A percentile compares a stretch with the other conserved stretches of the same genome.
Evolutionary conservation across 2,797 vertebrate species (phyloP).

Genomic region (Clarias fuscus): DNA sequence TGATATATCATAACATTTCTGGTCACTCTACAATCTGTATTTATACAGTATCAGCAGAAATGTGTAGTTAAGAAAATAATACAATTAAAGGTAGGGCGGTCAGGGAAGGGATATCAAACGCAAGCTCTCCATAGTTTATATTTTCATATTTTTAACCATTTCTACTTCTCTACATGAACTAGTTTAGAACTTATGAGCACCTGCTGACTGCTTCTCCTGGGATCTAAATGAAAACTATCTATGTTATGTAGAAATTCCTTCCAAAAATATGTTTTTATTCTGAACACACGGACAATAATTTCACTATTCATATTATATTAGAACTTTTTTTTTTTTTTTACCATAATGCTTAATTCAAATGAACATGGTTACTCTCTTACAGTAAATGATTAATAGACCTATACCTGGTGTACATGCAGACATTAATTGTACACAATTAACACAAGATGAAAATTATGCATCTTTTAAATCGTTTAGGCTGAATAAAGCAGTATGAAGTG

Average conservation of each 20-base stretch:
- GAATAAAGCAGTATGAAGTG: neutral
- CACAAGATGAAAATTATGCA: neutral
- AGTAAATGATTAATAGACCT: neutral
- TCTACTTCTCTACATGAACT: neutral
- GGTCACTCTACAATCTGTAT: neutral
- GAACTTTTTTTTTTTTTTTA: neutral
- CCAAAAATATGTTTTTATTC: neutral
- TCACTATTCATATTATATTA: neutral
- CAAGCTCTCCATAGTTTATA: neutral
- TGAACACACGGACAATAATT: too few relatives aligned
- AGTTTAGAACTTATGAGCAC: neutral
- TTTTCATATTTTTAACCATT: neutral
- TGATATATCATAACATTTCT: neutral
- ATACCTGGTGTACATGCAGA: neutral
- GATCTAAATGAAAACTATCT: neutral
- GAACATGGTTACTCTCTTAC: neutral
- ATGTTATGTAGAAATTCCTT: neutral
- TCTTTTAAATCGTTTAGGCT: neutral
- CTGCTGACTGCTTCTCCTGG: neutral
- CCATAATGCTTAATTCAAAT: neutral
- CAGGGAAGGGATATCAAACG: neutral
- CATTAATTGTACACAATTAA: slow-evolving; percentile 10
- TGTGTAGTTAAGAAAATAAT: neutral
- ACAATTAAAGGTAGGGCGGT: neutral
- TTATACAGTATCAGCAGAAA: neutral